Evolutionary conservation across 2,797 vertebrate species (phyloP).

Genomic region (Tinamus major): DNA sequence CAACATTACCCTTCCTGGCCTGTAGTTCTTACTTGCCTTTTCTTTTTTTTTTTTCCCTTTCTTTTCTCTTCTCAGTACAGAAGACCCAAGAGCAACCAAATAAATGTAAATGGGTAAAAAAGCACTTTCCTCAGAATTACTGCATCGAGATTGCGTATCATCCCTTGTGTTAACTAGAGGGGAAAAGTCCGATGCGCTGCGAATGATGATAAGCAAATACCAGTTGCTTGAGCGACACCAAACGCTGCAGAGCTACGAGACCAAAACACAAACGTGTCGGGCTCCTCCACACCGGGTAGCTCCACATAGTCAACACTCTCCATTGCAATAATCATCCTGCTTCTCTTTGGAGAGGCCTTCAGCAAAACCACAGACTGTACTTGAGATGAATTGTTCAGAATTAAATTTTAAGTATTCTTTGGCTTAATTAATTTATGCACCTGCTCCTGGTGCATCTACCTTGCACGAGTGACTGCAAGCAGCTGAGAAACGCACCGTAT

Average conservation of each 20-base stretch:
- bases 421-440: slow-evolving; percentile 36
- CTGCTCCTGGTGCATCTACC: background rate
- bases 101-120: background rate
- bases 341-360: background rate
- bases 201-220: background rate
- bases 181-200: background rate
- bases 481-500: background rate
- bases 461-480: background rate
- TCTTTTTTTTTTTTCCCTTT: background rate
- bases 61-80: rapidly evolving
- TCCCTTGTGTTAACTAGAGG: background rate
- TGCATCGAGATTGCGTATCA: background rate
- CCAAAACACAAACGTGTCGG: background rate
- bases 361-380: background rate
- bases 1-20: background rate
- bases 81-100: background rate
- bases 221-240: background rate
- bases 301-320: background rate
- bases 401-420: slow-evolving; percentile 18
- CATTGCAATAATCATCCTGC: background rate
- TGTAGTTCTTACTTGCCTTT: background rate
- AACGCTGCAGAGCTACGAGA: background rate
- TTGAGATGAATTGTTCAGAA: background rate
- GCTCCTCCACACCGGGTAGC: background rate
- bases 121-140: background rate